A percentile compares a stretch with the other conserved stretches of the same genome.
phyloP scores from a whole-genome alignment of 2,113 vertebrate species.

The Ia io region DNA sequence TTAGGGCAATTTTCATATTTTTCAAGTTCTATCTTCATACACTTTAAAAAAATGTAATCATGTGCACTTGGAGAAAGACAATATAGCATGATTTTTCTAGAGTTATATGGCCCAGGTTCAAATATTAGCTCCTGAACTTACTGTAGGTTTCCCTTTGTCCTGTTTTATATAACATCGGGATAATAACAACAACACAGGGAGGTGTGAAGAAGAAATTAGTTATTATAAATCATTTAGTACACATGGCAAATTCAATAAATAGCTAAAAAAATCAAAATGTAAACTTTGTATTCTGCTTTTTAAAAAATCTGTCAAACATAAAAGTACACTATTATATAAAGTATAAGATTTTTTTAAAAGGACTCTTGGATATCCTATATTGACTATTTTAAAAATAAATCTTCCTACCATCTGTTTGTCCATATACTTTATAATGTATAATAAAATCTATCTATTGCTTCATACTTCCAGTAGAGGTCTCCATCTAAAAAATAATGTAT shows the following conservation, averaged over 20 bases:
- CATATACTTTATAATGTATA: slow-evolving; percentile 36
- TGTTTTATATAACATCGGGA: slow-evolving; percentile 8
- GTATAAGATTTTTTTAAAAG: slow-evolving; percentile 2
- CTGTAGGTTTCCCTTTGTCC: not conserved
- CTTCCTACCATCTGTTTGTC: not conserved
- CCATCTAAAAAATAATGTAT: slow-evolving; percentile 66
- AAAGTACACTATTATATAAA: slow-evolving; percentile 20
- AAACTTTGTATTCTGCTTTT: not conserved
- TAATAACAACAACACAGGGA: not conserved
- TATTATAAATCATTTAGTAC: not conserved
- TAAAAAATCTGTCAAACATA: not conserved
- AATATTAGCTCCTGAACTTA: slow-evolving; percentile 36
- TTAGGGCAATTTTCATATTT: not conserved
- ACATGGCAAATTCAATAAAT: not conserved
- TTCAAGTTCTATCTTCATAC: not conserved
- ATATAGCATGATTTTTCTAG: not conserved
- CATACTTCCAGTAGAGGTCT: slow-evolving; percentile 73
- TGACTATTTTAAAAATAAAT: slow-evolving; percentile 9
- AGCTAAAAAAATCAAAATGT: slow-evolving; percentile 7
- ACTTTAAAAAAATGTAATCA: not conserved
- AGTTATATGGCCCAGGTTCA: not conserved
- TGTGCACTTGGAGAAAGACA: not conserved
- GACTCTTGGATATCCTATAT: not conserved
- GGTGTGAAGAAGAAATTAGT: slow-evolving; percentile 13
- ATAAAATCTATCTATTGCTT: slow-evolving; percentile 57